A percentile compares a stretch with the other conserved stretches of the same genome.
phyloP scores from a whole-genome alignment of 2,888 invertebrate genomes.

The Abrostola tripartita region DNA sequence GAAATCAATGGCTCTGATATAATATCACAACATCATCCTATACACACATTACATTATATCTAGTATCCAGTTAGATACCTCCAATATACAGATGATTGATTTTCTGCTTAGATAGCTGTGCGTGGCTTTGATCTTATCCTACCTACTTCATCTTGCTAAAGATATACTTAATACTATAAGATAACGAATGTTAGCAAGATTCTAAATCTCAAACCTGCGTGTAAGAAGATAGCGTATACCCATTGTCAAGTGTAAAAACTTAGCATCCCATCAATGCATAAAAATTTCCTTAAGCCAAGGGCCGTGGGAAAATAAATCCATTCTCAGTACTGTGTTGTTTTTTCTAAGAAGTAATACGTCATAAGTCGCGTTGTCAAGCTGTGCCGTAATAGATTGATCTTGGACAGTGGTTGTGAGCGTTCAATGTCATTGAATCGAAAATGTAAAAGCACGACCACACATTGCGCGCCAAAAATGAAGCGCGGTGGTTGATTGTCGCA shows the following conservation, averaged over 20 bases:
- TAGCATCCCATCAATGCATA: constrained; percentile 22
- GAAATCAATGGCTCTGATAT: too few relatives aligned
- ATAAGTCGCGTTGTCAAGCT: constrained; percentile 29
- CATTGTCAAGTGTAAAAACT: constrained; percentile 30
- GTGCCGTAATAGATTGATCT: constrained; percentile 22
- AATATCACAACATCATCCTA: too few relatives aligned
- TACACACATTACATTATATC: too few relatives aligned
- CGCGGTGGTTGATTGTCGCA: too few relatives aligned
- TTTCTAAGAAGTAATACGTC: constrained; percentile 65
- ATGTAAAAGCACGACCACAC: not conserved
- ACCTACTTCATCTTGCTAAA: too few relatives aligned
- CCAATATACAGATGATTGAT: too few relatives aligned
- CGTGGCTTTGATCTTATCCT: too few relatives aligned
- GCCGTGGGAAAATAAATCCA: constrained; percentile 69
- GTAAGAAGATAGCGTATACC: not conserved
- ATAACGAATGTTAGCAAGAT: too few relatives aligned
- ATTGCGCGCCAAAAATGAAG: too few relatives aligned
- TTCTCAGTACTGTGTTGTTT: constrained; percentile 64
- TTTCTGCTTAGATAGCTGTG: too few relatives aligned
- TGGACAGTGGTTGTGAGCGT: constrained; percentile 19
- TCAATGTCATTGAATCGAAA: constrained; percentile 51
- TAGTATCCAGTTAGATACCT: too few relatives aligned
- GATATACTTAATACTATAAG: too few relatives aligned
- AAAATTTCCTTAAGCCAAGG: constrained; percentile 52
- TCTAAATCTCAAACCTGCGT: not conserved